Evolutionary conservation across 2,888 invertebrate species (phyloP).

Genomic region (Sminthurides aquaticus): DNA sequence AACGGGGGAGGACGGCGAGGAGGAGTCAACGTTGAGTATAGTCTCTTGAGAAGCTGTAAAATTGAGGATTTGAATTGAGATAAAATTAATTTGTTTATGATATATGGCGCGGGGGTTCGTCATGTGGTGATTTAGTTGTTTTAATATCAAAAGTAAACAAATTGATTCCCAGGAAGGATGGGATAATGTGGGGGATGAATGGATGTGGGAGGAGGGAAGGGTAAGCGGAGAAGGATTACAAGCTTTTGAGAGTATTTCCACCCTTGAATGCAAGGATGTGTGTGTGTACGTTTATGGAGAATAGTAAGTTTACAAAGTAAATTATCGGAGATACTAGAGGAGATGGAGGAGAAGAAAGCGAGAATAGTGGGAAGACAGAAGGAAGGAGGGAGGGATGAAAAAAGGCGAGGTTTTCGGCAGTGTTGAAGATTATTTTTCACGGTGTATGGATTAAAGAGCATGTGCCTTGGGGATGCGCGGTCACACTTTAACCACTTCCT

Average conservation of each 20-base stretch:
- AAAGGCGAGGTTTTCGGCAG: conserved; percentile 18
- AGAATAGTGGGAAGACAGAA: neutral
- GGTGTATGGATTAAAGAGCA: conserved; percentile 23
- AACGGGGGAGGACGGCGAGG: no score
- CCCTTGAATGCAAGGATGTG: neutral
- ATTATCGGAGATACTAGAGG: no score
- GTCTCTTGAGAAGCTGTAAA: no score
- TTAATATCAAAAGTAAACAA: no score
- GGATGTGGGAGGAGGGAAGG: neutral
- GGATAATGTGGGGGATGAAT: conserved; percentile 8
- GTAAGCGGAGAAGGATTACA: neutral
- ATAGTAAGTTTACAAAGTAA: no score
- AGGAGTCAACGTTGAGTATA: no score
- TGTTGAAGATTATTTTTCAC: conserved; percentile 15
- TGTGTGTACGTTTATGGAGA: no score
- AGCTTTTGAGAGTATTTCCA: neutral
- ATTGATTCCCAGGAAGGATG: no score
- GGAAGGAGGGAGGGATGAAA: conserved; percentile 12
- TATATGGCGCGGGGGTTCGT: no score
- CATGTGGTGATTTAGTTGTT: no score
- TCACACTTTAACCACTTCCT: conserved; percentile 31
- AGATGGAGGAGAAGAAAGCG: conserved; percentile 6
- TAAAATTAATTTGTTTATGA: no score
- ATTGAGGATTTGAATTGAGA: no score
- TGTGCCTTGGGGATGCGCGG: conserved; percentile 22